These are phyloP conservation scores for Oceanodroma leucorhoa DNA, from an alignment of 2,797 vertebrate species.

Conservation along the genomic window DNA sequence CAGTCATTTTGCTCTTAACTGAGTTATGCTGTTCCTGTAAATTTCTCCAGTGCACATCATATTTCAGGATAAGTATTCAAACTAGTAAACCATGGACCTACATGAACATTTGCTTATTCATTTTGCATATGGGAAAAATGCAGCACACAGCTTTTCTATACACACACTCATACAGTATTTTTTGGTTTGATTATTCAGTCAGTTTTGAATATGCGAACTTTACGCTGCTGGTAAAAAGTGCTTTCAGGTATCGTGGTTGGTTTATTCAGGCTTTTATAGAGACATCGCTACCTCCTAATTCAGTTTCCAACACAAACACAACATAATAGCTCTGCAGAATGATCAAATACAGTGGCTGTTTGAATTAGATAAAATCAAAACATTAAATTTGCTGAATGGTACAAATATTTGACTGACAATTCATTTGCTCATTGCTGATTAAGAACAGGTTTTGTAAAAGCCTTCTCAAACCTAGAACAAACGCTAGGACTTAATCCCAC, in stretches of 20 bases:
- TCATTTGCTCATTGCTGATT: constrained; percentile 14
- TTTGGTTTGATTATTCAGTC: not conserved
- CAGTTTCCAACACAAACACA: constrained; percentile 18
- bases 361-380: constrained; percentile 43
- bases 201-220: not conserved
- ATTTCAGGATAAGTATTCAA: not conserved
- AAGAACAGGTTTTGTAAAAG: not conserved
- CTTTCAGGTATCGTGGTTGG: not conserved
- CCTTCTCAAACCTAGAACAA: constrained; percentile 24
- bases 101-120: not conserved
- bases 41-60: not conserved
- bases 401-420: constrained; percentile 52
- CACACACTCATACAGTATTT: not conserved
- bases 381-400: not conserved
- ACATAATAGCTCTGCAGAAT: not conserved
- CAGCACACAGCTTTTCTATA: not conserved
- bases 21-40: not conserved
- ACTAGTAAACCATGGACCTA: not conserved
- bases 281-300: not conserved
- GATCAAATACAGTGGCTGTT: constrained; percentile 32
- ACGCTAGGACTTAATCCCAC: constrained; percentile 1
- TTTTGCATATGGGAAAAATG: not conserved
- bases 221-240: not conserved
- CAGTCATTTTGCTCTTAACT: not conserved
- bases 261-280: constrained; percentile 1